phyloP scores from a whole-genome alignment of 2,113 vertebrate genomes.

The Monarcha castaneiventris region DNA sequence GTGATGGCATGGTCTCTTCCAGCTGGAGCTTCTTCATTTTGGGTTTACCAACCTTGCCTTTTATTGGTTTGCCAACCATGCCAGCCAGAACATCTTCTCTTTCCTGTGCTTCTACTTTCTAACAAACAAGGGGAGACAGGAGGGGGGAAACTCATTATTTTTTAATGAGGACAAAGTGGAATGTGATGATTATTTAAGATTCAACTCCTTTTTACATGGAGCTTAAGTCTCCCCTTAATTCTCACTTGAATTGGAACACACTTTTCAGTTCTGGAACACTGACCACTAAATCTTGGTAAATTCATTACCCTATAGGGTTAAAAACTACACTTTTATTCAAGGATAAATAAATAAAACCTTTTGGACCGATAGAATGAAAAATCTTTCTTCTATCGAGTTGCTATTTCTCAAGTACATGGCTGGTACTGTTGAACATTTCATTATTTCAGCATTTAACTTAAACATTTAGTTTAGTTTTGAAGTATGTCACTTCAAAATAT shows the following conservation, averaged over 20 bases:
- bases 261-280: background rate
- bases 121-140: background rate
- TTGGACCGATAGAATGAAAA: background rate
- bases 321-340: background rate
- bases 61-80: slow-evolving; percentile 86
- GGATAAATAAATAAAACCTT: background rate
- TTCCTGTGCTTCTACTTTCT: slow-evolving; percentile 89
- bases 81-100: slow-evolving; percentile 84
- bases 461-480: background rate
- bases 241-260: background rate
- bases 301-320: background rate
- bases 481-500: background rate
- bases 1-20: slow-evolving; percentile 94
- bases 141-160: background rate
- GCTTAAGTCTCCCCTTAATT: background rate
- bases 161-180: background rate
- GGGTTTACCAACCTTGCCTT: slow-evolving; percentile 97
- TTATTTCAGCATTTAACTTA: background rate
- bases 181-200: background rate
- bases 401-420: background rate
- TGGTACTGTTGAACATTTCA: background rate
- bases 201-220: background rate
- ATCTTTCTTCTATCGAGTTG: background rate
- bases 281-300: background rate
- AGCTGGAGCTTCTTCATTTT: slow-evolving; percentile 92